Evolutionary conservation across 1,140 invertebrate species (phyloP), one percentile per base, ranked within the genome.

Genomic region (Ectropis grisescens): DNA sequence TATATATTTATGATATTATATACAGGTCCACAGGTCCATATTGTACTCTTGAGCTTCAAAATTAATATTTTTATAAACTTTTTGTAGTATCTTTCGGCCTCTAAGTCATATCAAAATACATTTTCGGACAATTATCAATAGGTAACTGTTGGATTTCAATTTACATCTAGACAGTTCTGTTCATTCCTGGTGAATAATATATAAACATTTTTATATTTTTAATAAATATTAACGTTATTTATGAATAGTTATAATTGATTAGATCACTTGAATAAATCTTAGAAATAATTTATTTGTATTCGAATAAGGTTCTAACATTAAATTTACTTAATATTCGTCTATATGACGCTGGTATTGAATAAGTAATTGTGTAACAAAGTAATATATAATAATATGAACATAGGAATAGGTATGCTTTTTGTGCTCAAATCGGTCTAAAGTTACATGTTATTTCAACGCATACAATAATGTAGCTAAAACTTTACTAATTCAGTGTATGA

Each of bases 391-490:
- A 8, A 19, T n/a, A n/a, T n/a, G n/a, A n/a, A n/a, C n/a, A n/a
- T n/a, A n/a, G n/a, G n/a, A n/a, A n/a, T n/a, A n/a, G n/a, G n/a
- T 76, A 74, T 69, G 75, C 75, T 80, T 80, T 47, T 64, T 53
- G 70, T 80, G 75, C 75, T 80, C 75, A 80, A 80, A 62, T 66
- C 71, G 71, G 71, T 76, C 70, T 76, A 76, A 76, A 61, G 31
- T 57, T 55, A 47, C 48, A 46, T 47, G 30, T 37, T 36, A 36
- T 41, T 19, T 19, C 8, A 19, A 19, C 8, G 16, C 16, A 19
- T 19, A 19, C 16, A 19, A 3, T 55, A 51, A 35, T 38, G 30
- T 41, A 45, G 30, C 33, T 16, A 41, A 29, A 19, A 40, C 33
- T 42, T 47, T 46, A 32, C 41, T 41, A 46, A 22, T 41, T 35